These are phyloP conservation scores for Cnemophilus loriae DNA, from an alignment of 2,113 vertebrate genomes.

Conservation along the genomic window DNA sequence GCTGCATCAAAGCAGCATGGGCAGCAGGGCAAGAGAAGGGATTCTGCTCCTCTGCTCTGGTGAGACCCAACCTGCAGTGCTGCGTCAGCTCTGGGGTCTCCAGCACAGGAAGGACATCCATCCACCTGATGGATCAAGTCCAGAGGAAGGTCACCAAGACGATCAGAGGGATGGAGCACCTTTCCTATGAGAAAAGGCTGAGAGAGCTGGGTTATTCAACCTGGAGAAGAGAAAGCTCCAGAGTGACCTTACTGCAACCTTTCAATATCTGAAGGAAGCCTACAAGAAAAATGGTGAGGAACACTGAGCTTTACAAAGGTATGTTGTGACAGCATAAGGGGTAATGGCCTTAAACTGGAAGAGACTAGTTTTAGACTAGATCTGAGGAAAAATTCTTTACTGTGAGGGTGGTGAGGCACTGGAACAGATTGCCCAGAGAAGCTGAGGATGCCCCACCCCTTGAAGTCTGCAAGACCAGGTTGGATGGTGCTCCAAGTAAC, in stretches of 20 bases:
- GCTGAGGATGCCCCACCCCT: neutral
- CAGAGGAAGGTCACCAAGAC: neutral
- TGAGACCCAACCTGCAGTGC: neutral
- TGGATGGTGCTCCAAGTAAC: neutral
- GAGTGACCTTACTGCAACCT: neutral
- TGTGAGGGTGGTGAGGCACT: neutral
- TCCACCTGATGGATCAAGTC: fast-evolving
- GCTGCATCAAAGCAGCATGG: neutral
- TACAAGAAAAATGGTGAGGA: neutral
- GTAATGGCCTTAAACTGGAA: neutral
- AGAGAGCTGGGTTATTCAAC: neutral
- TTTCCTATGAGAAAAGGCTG: neutral
- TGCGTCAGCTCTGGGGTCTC: neutral
- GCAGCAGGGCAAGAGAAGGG: fast-evolving
- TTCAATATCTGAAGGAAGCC: neutral
- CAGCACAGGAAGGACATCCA: neutral
- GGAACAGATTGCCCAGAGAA: neutral
- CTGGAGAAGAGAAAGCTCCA: neutral
- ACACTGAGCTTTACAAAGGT: neutral
- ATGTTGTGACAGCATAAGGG: too few species aligned
- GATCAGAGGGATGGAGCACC: neutral
- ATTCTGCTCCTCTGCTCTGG: neutral
- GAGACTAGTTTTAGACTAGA: neutral
- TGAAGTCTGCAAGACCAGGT: neutral
- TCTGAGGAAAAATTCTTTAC: neutral